Percentiles rank a stretch among this genome's conserved stretches.
phyloP scores from a whole-genome alignment of 2,113 vertebrate species.

The Nesoenas mayeri region DNA sequence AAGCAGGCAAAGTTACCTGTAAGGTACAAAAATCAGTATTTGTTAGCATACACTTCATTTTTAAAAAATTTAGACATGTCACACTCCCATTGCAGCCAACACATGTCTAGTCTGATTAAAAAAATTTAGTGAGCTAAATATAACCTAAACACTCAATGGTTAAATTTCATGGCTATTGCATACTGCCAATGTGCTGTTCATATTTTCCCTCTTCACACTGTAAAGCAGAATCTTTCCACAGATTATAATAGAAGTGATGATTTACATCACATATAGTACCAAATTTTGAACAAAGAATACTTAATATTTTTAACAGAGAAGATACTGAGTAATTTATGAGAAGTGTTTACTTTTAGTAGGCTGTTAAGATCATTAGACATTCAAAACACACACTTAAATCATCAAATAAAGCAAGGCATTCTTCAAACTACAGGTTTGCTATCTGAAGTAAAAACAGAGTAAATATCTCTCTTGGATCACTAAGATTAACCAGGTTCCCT shows the following conservation, averaged over 20 bases:
- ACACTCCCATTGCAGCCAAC: neutral
- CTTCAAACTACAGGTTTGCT: neutral
- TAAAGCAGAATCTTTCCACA: neutral
- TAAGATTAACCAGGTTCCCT: neutral
- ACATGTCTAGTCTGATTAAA: neutral
- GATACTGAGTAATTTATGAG: neutral
- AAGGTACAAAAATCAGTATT: neutral
- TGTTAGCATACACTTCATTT: neutral
- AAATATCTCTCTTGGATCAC: neutral
- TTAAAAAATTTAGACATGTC: neutral
- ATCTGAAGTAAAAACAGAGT: neutral
- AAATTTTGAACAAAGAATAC: neutral
- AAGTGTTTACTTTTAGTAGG: neutral
- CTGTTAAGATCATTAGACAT: neutral
- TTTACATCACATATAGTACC: neutral
- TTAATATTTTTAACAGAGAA: neutral
- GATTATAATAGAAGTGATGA: neutral
- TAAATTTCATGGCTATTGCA: neutral
- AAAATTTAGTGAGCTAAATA: neutral
- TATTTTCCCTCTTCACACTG: neutral
- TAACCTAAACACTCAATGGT: neutral
- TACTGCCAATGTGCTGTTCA: neutral
- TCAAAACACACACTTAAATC: neutral
- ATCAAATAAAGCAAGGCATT: neutral
- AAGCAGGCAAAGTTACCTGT: neutral